Evolutionary conservation across 2,113 vertebrate species (phyloP).

Genomic region (Catagonus wagneri): DNA sequence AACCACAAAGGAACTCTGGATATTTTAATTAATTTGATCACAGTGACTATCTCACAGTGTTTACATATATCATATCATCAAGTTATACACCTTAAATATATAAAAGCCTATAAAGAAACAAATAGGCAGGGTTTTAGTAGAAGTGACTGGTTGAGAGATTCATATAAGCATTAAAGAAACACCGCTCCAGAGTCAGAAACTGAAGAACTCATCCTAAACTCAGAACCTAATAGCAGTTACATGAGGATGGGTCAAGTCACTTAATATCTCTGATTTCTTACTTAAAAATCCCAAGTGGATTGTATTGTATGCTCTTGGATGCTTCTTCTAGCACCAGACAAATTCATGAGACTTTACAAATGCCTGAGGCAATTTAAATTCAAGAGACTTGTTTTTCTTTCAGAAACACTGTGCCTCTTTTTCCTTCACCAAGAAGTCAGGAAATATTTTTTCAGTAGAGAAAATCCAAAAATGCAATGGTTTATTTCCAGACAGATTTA

Average conservation of each 20-base stretch:
- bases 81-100: background rate
- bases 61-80: background rate
- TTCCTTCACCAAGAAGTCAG: constrained; percentile 23
- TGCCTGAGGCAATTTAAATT: constrained; percentile 29
- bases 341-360: constrained; percentile 29
- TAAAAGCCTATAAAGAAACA: background rate
- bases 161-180: background rate
- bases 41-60: background rate
- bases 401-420: background rate
- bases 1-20: too few species aligned
- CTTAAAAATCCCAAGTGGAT: background rate
- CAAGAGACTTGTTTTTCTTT: constrained; percentile 21
- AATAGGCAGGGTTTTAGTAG: background rate
- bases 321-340: background rate
- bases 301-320: background rate
- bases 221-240: background rate
- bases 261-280: background rate
- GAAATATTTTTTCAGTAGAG: constrained; percentile 63
- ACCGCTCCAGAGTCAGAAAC: background rate
- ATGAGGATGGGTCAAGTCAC: background rate
- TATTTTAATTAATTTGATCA: background rate
- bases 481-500: constrained; percentile 65
- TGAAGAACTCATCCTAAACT: background rate
- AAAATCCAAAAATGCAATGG: constrained; percentile 51
- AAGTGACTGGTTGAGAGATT: background rate